These are phyloP conservation scores for Formica aserva DNA, from an alignment of 2,888 invertebrate genomes.

Conservation along the genomic window DNA sequence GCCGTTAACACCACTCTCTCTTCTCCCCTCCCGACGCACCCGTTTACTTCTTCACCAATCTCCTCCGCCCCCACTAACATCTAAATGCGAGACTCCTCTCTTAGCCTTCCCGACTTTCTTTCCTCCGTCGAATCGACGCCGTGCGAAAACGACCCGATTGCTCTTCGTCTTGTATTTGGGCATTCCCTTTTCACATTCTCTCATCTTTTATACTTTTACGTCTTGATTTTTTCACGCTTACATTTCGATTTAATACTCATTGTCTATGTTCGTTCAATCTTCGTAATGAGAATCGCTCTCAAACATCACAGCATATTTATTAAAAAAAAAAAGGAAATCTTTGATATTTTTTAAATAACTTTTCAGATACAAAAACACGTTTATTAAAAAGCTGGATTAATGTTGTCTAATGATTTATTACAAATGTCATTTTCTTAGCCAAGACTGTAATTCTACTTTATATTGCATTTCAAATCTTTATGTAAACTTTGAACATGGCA, in stretches of 20 bases:
- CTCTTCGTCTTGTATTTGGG: slow-evolving; percentile 31
- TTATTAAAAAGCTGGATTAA: not conserved
- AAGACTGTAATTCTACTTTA: not conserved
- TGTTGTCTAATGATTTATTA: not conserved
- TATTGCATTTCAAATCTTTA: slow-evolving; percentile 1
- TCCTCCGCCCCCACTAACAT: slow-evolving; percentile 48
- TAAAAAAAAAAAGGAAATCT: not conserved
- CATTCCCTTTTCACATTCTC: slow-evolving; percentile 8
- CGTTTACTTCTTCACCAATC: slow-evolving; percentile 57
- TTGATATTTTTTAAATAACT: slow-evolving; percentile 13
- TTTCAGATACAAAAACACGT: not conserved
- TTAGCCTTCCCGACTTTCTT: slow-evolving; percentile 49
- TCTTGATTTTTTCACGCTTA: slow-evolving; percentile 54
- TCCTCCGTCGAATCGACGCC: slow-evolving; percentile 37
- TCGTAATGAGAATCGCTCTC: slow-evolving; percentile 78
- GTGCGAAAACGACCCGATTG: slow-evolving; percentile 44
- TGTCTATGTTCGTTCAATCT: slow-evolving; percentile 74
- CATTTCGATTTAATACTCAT: slow-evolving; percentile 58
- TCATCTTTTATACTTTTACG: slow-evolving; percentile 29
- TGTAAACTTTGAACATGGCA: slow-evolving; percentile 1
- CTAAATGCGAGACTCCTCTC: slow-evolving; percentile 38
- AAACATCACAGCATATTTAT: not conserved
- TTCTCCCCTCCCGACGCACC: slow-evolving; percentile 8
- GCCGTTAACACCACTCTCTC: slow-evolving; percentile 20
- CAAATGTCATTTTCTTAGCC: not conserved